phyloP scores from a whole-genome alignment of 2,888 invertebrate species.

The Blastobasis lacticolella region DNA sequence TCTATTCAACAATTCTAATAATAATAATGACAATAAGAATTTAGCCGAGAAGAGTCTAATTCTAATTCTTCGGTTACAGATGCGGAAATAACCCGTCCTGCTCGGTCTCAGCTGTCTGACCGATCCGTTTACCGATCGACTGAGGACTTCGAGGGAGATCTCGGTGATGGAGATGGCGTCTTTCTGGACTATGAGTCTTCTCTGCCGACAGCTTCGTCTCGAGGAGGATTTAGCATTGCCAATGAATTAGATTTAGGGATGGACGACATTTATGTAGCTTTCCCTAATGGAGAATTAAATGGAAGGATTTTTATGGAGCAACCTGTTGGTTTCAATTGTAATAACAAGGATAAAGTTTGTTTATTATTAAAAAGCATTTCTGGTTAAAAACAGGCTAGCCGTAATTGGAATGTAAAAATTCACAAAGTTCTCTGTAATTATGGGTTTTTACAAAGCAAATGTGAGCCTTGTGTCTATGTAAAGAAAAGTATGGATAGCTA shows the following conservation, averaged over 20 bases:
- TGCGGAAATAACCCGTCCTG: too few relatives aligned
- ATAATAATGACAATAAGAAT: too few relatives aligned
- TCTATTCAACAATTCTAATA: too few relatives aligned
- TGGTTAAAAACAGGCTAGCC: conserved; percentile 5
- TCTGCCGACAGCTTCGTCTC: too few relatives aligned
- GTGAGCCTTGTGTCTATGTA: conserved; percentile 11
- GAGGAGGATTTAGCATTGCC: conserved; percentile 8
- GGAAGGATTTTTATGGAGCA: conserved; percentile 9
- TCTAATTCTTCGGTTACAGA: too few relatives aligned
- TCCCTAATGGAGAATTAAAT: conserved; percentile 9
- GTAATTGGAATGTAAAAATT: neutral
- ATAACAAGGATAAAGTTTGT: conserved; percentile 2
- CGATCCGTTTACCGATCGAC: too few relatives aligned
- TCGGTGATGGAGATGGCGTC: too few relatives aligned
- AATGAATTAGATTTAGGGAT: conserved; percentile 5
- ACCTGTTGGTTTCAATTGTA: conserved; percentile 8
- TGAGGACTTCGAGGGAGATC: too few relatives aligned
- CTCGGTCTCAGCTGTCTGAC: too few relatives aligned
- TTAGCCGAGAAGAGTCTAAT: too few relatives aligned
- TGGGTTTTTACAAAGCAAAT: conserved; percentile 1
- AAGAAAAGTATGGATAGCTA: conserved; percentile 1
- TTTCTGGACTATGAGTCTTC: too few relatives aligned
- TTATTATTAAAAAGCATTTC: conserved; percentile 12
- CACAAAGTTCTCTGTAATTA: neutral
- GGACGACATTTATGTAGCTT: conserved; percentile 11